Conservation (phyloP, 2,797 vertebrate species). For the Furcifer pardalis region DNA sequence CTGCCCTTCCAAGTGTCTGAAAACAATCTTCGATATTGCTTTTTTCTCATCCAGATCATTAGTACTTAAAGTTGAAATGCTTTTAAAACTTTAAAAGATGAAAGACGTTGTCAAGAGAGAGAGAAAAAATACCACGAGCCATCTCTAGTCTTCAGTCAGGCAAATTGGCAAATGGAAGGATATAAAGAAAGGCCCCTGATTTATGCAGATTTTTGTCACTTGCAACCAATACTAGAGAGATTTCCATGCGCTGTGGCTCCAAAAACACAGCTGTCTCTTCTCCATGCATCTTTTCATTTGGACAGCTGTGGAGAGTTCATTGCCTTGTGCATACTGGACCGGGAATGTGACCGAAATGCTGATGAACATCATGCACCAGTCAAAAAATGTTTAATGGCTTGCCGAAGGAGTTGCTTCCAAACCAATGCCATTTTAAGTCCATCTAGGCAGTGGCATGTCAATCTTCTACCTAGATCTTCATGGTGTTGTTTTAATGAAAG, state of each 20-base stretch:
- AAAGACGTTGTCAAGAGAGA: background rate
- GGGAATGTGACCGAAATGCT: conserved; percentile 5
- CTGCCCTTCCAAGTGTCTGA: background rate
- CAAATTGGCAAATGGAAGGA: conserved; percentile 5
- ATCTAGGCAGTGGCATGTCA: conserved; percentile 32
- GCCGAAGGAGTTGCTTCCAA: too few species aligned
- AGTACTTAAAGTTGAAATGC: background rate
- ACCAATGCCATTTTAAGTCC: conserved; percentile 32
- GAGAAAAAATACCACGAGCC: background rate
- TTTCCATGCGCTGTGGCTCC: background rate
- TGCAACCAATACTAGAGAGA: conserved; percentile 10
- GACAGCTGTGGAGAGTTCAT: background rate
- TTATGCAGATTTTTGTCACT: background rate
- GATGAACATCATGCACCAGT: too few species aligned
- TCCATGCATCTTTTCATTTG: background rate
- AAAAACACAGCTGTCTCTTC: background rate
- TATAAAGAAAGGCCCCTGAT: conserved; percentile 31
- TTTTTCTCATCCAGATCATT: conserved; percentile 22
- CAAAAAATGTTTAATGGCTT: too few species aligned
- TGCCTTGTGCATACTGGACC: background rate
- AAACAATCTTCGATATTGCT: background rate
- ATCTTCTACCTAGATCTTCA: conserved; percentile 33
- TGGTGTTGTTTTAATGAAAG: background rate
- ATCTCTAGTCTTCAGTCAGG: background rate
- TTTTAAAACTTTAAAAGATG: background rate